Percentiles rank a stretch among this genome's conserved stretches.
These are phyloP conservation scores for Stylophora pistillata DNA, from an alignment of 64 coral and sea anemone genomes.

Conservation along the genomic window DNA sequence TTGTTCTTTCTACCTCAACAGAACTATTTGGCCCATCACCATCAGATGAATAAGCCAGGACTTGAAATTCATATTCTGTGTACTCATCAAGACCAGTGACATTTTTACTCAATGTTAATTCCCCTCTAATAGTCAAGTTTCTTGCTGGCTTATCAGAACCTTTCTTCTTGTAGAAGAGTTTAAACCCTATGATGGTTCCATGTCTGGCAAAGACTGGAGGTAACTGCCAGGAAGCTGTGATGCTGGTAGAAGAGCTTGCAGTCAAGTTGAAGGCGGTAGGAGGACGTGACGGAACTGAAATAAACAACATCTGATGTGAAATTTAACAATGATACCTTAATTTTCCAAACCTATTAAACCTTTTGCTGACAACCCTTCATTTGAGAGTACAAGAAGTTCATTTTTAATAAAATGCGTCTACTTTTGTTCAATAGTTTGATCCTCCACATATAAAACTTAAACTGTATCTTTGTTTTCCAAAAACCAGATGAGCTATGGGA, in stretches of 20 bases:
- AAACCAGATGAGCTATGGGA: too few relatives aligned
- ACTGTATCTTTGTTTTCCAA: too few relatives aligned
- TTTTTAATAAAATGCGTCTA: too few relatives aligned
- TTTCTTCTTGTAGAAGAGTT: background rate
- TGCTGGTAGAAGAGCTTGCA: background rate
- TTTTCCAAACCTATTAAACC: too few relatives aligned
- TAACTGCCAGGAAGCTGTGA: background rate
- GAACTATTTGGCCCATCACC: constrained; percentile 13
- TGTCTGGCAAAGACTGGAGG: background rate
- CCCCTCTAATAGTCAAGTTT: background rate
- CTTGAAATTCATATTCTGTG: constrained; percentile 39
- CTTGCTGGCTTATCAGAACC: background rate
- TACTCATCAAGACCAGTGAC: background rate
- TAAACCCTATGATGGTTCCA: background rate
- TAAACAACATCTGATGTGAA: too few relatives aligned
- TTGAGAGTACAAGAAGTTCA: too few relatives aligned
- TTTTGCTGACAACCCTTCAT: too few relatives aligned
- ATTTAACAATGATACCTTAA: too few relatives aligned
- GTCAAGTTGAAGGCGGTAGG: background rate
- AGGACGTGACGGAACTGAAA: background rate
- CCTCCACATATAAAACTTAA: too few relatives aligned
- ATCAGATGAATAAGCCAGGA: background rate
- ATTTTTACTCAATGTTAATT: background rate
- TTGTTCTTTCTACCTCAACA: background rate
- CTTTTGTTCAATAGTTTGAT: too few relatives aligned